Conservation (phyloP, 2,113 vertebrate genomes). For the Sceloporus tristichus region DNA sequence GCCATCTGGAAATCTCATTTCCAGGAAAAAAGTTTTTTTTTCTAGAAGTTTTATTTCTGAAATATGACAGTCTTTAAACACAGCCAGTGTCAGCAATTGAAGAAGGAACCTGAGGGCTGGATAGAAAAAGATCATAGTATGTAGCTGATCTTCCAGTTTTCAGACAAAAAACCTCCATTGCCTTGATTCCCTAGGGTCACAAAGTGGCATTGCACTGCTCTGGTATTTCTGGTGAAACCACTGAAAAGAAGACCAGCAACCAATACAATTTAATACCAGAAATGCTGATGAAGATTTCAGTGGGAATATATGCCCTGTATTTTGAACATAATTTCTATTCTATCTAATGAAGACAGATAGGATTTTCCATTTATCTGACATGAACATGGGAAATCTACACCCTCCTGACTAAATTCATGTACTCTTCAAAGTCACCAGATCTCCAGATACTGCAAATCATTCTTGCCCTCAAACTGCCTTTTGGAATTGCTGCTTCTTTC, state of each 20-base stretch:
- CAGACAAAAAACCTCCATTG: neutral
- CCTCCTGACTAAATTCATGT: neutral
- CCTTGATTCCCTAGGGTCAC: neutral
- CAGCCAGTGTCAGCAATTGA: neutral
- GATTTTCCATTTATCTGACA: neutral
- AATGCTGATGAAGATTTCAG: neutral
- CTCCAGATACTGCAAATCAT: neutral
- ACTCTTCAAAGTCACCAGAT: neutral
- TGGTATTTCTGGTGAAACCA: neutral
- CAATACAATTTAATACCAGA: neutral
- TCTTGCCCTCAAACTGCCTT: neutral
- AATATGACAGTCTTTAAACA: conserved; percentile 12
- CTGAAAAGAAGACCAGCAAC: conserved; percentile 10
- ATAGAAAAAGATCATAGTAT: neutral
- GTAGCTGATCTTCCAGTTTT: neutral
- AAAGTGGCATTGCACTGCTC: neutral
- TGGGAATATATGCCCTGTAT: neutral
- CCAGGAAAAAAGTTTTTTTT: neutral
- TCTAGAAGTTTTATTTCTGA: neutral
- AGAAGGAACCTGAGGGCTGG: neutral
- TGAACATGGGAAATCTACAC: neutral
- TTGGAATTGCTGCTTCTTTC: neutral
- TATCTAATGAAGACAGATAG: too few species aligned
- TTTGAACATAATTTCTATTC: neutral
- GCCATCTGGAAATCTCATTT: neutral